A percentile compares a stretch with the other conserved stretches of the same genome.
These are phyloP conservation scores for Macrophya annulata DNA, from an alignment of 2,888 invertebrate species.

Conservation along the genomic window DNA sequence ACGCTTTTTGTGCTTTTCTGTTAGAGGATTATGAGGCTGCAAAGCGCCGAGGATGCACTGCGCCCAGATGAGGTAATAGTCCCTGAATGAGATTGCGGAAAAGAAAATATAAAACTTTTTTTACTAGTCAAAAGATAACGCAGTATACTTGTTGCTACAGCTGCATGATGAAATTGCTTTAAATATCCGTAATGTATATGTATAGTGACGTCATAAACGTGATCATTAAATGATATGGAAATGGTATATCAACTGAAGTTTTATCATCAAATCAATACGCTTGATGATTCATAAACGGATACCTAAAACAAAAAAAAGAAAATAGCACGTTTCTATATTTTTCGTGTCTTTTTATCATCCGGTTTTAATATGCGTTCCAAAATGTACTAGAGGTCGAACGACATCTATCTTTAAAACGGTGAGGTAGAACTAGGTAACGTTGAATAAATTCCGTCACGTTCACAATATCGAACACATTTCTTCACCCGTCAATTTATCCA, in stretches of 20 bases:
- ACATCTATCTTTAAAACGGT: conserved; percentile 25
- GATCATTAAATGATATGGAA: background rate
- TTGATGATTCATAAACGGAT: background rate
- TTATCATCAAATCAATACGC: background rate
- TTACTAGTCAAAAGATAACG: no score
- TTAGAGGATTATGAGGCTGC: conserved; percentile 13
- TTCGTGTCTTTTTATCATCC: conserved; percentile 13
- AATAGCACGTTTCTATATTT: background rate
- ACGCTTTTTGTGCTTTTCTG: conserved; percentile 11
- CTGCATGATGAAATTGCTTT: no score
- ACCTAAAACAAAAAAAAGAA: no score
- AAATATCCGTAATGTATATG: no score
- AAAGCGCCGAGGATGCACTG: background rate
- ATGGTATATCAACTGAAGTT: background rate
- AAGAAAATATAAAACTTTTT: background rate
- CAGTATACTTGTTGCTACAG: no score
- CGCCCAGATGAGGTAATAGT: conserved; percentile 9
- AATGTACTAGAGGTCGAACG: background rate
- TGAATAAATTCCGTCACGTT: conserved; percentile 52
- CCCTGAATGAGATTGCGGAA: conserved; percentile 9
- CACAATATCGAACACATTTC: conserved; percentile 49
- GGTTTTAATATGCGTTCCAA: conserved; percentile 17
- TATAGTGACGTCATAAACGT: no score
- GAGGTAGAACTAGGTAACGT: background rate
- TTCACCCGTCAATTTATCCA: conserved; percentile 31